Percentiles rank a stretch among this genome's conserved stretches.
Conservation (phyloP, 2,888 invertebrate genomes). For the Trissolcus japonicus region DNA sequence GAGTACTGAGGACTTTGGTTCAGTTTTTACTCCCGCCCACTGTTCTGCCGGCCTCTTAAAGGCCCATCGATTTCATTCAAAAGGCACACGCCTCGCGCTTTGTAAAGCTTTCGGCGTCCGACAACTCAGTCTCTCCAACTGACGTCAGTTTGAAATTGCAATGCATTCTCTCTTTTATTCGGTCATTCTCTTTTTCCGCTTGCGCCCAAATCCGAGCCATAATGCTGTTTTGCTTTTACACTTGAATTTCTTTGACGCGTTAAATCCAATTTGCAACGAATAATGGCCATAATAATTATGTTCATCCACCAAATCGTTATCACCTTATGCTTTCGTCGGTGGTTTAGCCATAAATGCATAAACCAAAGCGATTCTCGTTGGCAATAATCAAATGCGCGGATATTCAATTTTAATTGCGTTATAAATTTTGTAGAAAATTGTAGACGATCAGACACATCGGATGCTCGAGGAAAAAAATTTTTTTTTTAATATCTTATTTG, state of each 20-base stretch:
- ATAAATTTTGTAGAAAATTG: too few relatives aligned
- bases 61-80: slow-evolving; percentile 34
- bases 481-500: too few relatives aligned
- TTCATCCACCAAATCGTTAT: not conserved
- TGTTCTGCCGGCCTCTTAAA: slow-evolving; percentile 24
- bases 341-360: too few relatives aligned
- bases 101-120: slow-evolving; percentile 13
- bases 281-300: slow-evolving; percentile 11
- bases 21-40: slow-evolving; percentile 13
- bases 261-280: slow-evolving; percentile 17
- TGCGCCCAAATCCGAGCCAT: not conserved
- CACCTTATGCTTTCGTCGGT: too few relatives aligned
- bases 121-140: slow-evolving; percentile 17
- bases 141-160: slow-evolving; percentile 22
- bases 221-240: slow-evolving; percentile 13
- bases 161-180: slow-evolving; percentile 6
- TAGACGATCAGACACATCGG: too few relatives aligned
- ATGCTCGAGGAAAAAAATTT: too few relatives aligned
- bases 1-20: slow-evolving; percentile 14
- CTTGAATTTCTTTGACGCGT: slow-evolving; percentile 13
- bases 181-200: not conserved
- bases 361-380: too few relatives aligned
- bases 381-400: too few relatives aligned
- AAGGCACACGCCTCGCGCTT: slow-evolving; percentile 8
- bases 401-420: too few relatives aligned